phyloP scores from a whole-genome alignment of 2,113 vertebrate species.

The Mus pahari region DNA sequence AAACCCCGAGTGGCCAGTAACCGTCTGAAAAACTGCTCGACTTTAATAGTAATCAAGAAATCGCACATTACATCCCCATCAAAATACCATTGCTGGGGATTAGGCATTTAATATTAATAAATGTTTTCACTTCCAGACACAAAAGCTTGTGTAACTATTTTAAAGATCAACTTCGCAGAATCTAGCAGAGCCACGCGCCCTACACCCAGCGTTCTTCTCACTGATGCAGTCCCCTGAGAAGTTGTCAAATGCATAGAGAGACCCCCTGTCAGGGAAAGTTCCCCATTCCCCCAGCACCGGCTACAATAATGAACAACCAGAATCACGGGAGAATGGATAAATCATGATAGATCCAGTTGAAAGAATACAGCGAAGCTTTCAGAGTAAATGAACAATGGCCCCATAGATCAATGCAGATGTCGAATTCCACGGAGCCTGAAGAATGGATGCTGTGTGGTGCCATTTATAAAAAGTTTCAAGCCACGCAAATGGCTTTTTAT shows the following conservation, averaged over 20 bases:
- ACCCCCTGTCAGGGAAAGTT: not conserved
- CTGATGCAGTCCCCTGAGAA: not conserved
- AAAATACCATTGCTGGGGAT: not conserved
- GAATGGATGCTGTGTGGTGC: constrained; percentile 10
- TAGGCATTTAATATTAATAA: constrained; percentile 49
- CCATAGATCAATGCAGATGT: constrained; percentile 44
- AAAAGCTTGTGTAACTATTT: not conserved
- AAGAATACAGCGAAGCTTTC: constrained; percentile 20
- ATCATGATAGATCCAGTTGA: not conserved
- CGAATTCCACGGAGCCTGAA: constrained; percentile 18
- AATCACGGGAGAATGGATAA: constrained; percentile 34
- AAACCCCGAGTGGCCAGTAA: not conserved
- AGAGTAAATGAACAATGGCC: constrained; percentile 43
- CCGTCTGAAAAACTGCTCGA: constrained; percentile 41
- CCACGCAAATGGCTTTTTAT: constrained; percentile 62
- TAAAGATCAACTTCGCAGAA: constrained; percentile 46
- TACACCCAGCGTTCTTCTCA: not conserved
- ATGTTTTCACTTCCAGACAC: not conserved
- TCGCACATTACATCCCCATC: not conserved
- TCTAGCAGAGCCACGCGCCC: not conserved
- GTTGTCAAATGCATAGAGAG: not conserved
- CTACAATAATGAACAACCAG: constrained; percentile 36
- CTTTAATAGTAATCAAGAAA: constrained; percentile 43
- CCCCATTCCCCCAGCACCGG: not conserved
- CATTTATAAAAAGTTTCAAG: constrained; percentile 69